These are phyloP conservation scores for Neodontobutis hainanensis DNA, from an alignment of 2,113 vertebrate species.

Conservation along the genomic window DNA sequence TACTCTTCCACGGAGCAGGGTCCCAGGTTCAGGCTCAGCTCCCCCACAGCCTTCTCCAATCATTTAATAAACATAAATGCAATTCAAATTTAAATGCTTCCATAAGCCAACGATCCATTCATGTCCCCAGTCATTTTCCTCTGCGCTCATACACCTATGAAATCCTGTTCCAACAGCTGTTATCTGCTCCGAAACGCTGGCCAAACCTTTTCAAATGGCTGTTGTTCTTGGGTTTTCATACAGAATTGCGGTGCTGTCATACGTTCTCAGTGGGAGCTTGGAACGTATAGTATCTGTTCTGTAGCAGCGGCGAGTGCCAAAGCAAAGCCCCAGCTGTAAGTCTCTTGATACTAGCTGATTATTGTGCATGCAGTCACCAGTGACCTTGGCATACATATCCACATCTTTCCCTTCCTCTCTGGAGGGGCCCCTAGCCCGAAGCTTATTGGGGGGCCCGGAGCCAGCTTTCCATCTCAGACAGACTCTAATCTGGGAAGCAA, in stretches of 20 bases:
- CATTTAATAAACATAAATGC: constrained; percentile 77
- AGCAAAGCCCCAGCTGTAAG: constrained; percentile 41
- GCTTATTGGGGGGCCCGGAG: constrained; percentile 67
- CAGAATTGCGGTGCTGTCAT: too few relatives aligned
- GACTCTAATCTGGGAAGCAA: constrained; percentile 78
- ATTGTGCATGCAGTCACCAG: constrained; percentile 48
- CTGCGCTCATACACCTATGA: constrained; percentile 68
- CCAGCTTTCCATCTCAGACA: constrained; percentile 71
- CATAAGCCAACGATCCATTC: constrained; percentile 68
- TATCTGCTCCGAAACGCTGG: constrained; percentile 33
- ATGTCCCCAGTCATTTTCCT: constrained; percentile 68
- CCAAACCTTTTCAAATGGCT: constrained; percentile 47
- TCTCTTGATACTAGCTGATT: constrained; percentile 58
- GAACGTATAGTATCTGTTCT: constrained; percentile 42
- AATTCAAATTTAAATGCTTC: constrained; percentile 77
- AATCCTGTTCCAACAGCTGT: constrained; percentile 73
- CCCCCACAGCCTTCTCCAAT: constrained; percentile 76
- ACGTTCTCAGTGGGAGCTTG: neutral
- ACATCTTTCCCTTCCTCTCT: constrained; percentile 26
- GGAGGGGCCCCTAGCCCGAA: constrained; percentile 68
- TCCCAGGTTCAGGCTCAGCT: constrained; percentile 63
- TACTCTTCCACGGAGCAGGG: constrained; percentile 72
- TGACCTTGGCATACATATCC: constrained; percentile 66
- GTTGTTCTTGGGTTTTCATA: neutral
- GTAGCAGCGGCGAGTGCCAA: constrained; percentile 31